Evolutionary conservation across 92 coral and sea anemone genomes (phyloP).

Genomic region (Muricea muricata): DNA sequence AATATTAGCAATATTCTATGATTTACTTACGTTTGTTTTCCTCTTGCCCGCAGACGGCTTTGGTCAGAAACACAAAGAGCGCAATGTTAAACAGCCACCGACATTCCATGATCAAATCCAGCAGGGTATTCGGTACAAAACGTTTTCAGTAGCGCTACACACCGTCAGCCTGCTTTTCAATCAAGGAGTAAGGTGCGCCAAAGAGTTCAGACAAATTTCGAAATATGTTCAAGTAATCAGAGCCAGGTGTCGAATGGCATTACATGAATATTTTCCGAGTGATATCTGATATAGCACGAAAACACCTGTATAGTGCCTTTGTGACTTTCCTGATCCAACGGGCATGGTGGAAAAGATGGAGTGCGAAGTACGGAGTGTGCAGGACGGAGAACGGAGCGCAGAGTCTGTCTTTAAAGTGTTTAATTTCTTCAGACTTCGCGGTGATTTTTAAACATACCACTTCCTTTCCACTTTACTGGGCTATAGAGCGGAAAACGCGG

Average conservation of each 20-base stretch:
- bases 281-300: not conserved
- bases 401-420: too few species aligned
- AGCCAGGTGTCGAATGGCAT: constrained; percentile 7
- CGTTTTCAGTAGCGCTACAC: not conserved
- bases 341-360: too few species aligned
- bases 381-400: too few species aligned
- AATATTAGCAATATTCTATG: not conserved
- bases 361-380: too few species aligned
- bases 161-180: not conserved
- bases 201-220: not conserved
- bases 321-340: too few species aligned
- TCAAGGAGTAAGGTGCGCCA: not conserved
- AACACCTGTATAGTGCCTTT: too few species aligned
- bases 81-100: not conserved
- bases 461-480: too few species aligned
- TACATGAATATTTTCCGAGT: not conserved
- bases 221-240: not conserved
- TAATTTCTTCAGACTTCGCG: too few species aligned
- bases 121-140: not conserved
- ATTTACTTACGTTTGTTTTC: constrained; percentile 2
- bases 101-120: not conserved
- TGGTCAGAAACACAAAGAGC: not conserved
- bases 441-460: too few species aligned
- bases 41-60: constrained; percentile 3
- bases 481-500: too few species aligned